phyloP scores from a whole-genome alignment of 2,888 invertebrate species.

The Temnothorax unifasciatus region DNA sequence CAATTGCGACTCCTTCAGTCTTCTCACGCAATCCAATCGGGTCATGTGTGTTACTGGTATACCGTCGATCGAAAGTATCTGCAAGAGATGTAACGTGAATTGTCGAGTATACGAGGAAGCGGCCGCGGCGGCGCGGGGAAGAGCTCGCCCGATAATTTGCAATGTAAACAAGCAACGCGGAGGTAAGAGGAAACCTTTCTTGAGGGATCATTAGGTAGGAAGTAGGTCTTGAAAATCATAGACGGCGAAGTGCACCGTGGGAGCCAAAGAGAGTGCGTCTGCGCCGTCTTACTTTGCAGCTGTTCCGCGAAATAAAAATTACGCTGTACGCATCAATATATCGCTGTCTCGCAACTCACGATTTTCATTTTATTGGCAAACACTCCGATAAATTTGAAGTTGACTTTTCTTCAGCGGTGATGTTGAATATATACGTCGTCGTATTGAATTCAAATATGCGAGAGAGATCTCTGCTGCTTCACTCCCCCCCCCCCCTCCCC shows the following conservation, averaged over 20 bases:
- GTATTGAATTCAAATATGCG: constrained; percentile 2
- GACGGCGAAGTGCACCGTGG: constrained; percentile 32
- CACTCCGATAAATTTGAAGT: not conserved
- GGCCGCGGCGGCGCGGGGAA: not conserved
- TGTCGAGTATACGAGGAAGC: not conserved
- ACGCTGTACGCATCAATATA: not conserved
- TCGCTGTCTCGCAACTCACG: not conserved
- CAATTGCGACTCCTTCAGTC: constrained; percentile 94
- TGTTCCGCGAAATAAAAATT: constrained; percentile 19
- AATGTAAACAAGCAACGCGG: constrained; percentile 42
- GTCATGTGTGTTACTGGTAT: constrained; percentile 93
- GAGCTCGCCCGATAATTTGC: constrained; percentile 39
- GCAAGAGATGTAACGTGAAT: constrained; percentile 53
- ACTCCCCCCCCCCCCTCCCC: too few relatives aligned
- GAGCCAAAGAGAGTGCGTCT: constrained; percentile 39
- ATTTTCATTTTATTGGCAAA: not conserved
- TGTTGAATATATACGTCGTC: not conserved
- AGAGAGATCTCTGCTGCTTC: not conserved
- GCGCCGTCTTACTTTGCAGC: not conserved
- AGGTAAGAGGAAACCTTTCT: constrained; percentile 28
- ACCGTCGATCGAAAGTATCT: constrained; percentile 94
- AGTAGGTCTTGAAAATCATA: constrained; percentile 62
- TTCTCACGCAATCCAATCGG: constrained; percentile 94
- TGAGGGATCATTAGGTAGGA: constrained; percentile 61
- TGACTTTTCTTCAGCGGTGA: constrained; percentile 2